A percentile compares a stretch with the other conserved stretches of the same genome.
Evolutionary conservation across 1,140 invertebrate species (phyloP).

Genomic region (Oryzaephilus surinamensis): DNA sequence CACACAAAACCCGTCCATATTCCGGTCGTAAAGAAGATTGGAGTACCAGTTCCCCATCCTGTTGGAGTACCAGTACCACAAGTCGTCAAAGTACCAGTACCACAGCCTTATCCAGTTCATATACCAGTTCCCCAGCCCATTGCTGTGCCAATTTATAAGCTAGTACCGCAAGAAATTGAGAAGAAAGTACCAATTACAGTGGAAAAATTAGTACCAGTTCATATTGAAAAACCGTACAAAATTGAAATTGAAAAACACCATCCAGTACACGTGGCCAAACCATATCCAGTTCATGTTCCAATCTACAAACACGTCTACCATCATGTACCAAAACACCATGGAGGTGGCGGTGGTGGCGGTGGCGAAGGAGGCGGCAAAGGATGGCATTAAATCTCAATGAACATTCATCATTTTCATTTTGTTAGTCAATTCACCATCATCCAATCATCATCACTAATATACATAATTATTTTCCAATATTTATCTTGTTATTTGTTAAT

Average conservation of each 20-base stretch:
- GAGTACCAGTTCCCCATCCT: conserved; percentile 62
- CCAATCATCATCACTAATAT: not conserved
- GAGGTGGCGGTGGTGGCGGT: conserved; percentile 15
- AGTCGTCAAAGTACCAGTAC: conserved; percentile 61
- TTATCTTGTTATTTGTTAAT: conserved; percentile 12
- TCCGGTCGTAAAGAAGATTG: conserved; percentile 63
- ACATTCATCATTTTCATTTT: conserved; percentile 2
- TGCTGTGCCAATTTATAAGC: conserved; percentile 61
- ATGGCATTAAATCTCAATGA: conserved; percentile 17
- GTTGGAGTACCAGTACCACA: conserved; percentile 62
- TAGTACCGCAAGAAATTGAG: conserved; percentile 52
- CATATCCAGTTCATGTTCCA: conserved; percentile 67
- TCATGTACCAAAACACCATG: conserved; percentile 21
- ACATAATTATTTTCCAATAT: conserved; percentile 11
- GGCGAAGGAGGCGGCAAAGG: conserved; percentile 14
- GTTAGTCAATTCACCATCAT: not conserved
- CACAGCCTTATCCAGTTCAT: conserved; percentile 62
- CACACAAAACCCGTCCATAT: conserved; percentile 58
- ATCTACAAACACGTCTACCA: conserved; percentile 70
- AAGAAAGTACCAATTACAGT: conserved; percentile 65
- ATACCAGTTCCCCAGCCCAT: conserved; percentile 61
- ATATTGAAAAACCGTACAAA: conserved; percentile 65
- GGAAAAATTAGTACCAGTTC: conserved; percentile 64
- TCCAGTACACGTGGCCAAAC: conserved; percentile 58
- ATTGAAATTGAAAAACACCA: conserved; percentile 69